Percentiles rank a stretch among this genome's conserved stretches.
These are phyloP conservation scores for Sorex fumeus DNA, from an alignment of 2,113 vertebrate species.

Conservation along the genomic window DNA sequence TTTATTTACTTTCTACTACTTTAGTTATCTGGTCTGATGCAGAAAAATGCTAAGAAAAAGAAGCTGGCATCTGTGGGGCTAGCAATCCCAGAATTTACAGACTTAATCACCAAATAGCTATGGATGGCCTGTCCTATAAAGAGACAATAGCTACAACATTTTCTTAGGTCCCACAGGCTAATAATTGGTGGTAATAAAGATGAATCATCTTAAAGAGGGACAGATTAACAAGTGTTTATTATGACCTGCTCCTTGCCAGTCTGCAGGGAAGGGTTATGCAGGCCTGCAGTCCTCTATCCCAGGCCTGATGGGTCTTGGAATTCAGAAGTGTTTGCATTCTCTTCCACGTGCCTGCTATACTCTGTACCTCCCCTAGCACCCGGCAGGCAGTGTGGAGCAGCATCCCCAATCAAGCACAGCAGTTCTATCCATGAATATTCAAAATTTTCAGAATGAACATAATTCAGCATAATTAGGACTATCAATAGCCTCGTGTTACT, in stretches of 20 bases:
- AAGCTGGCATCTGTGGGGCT: background rate
- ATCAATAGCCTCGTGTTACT: conserved; percentile 21
- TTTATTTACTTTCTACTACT: conserved; percentile 4
- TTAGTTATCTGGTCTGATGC: conserved; percentile 20
- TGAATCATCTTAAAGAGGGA: conserved; percentile 22
- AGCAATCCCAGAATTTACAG: conserved; percentile 26
- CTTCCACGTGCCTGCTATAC: background rate
- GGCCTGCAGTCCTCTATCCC: background rate
- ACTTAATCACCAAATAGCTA: background rate
- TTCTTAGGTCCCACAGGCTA: conserved; percentile 23
- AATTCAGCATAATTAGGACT: conserved; percentile 4
- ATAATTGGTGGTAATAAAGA: background rate
- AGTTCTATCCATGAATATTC: background rate
- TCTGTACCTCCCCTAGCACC: background rate
- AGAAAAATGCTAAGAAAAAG: background rate
- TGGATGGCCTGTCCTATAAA: background rate
- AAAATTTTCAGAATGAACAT: conserved; percentile 14
- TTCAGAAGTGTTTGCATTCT: conserved; percentile 22
- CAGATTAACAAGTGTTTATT: conserved; percentile 30
- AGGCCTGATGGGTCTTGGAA: background rate
- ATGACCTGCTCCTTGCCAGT: background rate
- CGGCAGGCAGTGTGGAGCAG: background rate
- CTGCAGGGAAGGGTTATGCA: conserved; percentile 7
- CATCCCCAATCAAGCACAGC: conserved; percentile 10
- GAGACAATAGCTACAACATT: background rate